Percentiles rank a stretch among this genome's conserved stretches.
phyloP scores from a whole-genome alignment of 2,888 invertebrate species.

The Nemotelus nigrinus region DNA sequence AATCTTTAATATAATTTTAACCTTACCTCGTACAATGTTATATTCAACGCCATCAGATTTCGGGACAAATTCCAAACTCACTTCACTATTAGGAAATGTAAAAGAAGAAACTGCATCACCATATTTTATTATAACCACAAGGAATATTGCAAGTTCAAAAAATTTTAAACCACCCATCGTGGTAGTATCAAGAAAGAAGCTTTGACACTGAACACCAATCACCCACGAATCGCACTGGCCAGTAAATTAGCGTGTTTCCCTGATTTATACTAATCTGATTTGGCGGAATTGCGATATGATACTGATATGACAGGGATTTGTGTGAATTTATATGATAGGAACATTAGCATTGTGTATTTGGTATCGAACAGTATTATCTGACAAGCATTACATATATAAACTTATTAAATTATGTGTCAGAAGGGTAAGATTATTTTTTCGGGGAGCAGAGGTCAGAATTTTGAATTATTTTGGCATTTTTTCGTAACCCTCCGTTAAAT shows the following conservation, averaged over 20 bases:
- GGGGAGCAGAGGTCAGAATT: no score
- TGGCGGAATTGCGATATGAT: background rate
- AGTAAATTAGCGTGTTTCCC: background rate
- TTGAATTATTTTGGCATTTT: no score
- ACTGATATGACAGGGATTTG: background rate
- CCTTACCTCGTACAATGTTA: constrained; percentile 21
- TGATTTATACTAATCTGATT: constrained; percentile 14
- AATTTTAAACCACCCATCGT: background rate
- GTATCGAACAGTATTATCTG: no score
- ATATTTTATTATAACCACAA: background rate
- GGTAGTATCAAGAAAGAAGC: background rate
- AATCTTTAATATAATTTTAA: background rate
- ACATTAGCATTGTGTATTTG: background rate
- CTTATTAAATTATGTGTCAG: no score
- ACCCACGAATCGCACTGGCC: background rate
- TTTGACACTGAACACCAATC: background rate
- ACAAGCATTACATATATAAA: no score
- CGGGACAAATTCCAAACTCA: background rate
- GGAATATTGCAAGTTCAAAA: background rate
- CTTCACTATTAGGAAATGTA: constrained; percentile 24
- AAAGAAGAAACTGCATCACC: background rate
- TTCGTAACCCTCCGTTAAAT: no score
- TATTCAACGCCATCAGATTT: constrained; percentile 15
- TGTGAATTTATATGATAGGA: background rate
- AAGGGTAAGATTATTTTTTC: no score